phyloP scores from a whole-genome alignment of 2,797 vertebrate species.

The Euphonia xanthogaster region DNA sequence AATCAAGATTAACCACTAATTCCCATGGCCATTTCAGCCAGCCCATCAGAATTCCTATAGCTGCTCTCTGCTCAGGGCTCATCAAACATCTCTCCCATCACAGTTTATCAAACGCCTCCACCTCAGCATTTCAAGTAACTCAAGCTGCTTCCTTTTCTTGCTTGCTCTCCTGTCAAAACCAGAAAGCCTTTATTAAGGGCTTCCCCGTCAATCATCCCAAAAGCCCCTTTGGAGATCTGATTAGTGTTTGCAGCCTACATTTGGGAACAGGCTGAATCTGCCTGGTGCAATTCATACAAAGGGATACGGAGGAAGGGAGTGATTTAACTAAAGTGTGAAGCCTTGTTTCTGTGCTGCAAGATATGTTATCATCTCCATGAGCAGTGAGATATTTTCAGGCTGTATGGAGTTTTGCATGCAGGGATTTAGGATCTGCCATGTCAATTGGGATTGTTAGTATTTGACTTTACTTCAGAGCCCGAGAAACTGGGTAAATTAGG shows the following conservation, averaged over 20 bases:
- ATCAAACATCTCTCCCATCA: slow-evolving; percentile 50
- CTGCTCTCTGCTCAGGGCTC: not conserved
- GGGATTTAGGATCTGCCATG: not conserved
- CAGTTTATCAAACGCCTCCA: slow-evolving; percentile 47
- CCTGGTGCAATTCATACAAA: not conserved
- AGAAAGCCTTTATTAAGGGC: slow-evolving; percentile 48
- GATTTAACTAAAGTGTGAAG: not conserved
- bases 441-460: not conserved
- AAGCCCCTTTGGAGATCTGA: slow-evolving; percentile 19
- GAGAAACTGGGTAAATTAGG: not conserved
- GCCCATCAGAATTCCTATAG: slow-evolving; percentile 17
- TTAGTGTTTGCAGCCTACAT: slow-evolving; percentile 31
- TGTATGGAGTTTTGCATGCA: not conserved
- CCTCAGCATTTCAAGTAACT: slow-evolving; percentile 55
- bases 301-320: not conserved
- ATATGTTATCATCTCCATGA: not conserved
- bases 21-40: not conserved
- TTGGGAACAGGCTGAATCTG: not conserved
- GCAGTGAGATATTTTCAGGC: not conserved
- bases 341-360: not conserved
- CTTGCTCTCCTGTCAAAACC: slow-evolving; percentile 30
- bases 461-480: not conserved
- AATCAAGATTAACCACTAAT: not conserved
- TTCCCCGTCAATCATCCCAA: slow-evolving; percentile 38
- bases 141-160: slow-evolving; percentile 53